Evolutionary conservation across 2,797 vertebrate species (phyloP).

Genomic region (Tympanoctomys barrerae): DNA sequence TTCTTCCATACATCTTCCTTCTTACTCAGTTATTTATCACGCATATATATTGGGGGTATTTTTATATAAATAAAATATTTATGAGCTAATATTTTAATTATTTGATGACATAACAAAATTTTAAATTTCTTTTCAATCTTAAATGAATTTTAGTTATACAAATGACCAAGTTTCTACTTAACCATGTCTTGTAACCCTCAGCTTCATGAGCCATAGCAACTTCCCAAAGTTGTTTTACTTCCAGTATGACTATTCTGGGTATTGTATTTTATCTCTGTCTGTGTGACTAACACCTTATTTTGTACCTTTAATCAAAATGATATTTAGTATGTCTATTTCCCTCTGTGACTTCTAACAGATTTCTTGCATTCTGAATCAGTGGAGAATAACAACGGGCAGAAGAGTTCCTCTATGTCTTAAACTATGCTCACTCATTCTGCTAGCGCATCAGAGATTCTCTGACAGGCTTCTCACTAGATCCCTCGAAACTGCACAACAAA

Average conservation of each 20-base stretch:
- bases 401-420: constrained; percentile 56
- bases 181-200: neutral
- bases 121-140: neutral
- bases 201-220: neutral
- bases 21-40: constrained; percentile 47
- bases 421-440: neutral
- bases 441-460: neutral
- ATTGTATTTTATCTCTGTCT: neutral
- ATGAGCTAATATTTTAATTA: neutral
- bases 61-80: neutral
- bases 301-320: constrained; percentile 47
- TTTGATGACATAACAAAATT: neutral
- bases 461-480: neutral
- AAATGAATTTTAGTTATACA: neutral
- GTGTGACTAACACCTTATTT: neutral
- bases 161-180: neutral
- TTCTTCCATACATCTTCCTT: neutral
- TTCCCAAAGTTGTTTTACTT: neutral
- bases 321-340: constrained; percentile 65
- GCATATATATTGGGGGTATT: neutral
- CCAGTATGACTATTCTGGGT: neutral
- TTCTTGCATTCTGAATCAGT: constrained; percentile 71
- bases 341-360: constrained; percentile 65
- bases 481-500: constrained; percentile 55
- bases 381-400: constrained; percentile 24